Conservation (phyloP, 2,113 vertebrate genomes). For the Pomatostomus ruficeps region DNA sequence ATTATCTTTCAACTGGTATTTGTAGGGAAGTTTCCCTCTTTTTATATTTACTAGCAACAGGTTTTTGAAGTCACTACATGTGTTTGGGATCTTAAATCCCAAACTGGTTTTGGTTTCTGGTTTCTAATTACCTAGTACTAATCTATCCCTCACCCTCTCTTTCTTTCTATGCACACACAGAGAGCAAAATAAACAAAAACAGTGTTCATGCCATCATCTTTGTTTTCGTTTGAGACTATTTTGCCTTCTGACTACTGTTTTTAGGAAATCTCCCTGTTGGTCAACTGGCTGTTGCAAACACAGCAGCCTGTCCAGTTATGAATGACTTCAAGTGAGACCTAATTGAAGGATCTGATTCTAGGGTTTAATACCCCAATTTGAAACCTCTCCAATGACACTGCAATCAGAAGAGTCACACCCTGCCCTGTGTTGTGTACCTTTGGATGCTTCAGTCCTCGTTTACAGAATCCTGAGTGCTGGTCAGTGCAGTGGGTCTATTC, state of each 20-base stretch:
- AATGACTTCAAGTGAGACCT: neutral
- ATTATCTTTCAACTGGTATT: neutral
- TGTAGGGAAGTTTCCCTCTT: neutral
- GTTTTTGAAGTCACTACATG: neutral
- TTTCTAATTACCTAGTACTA: neutral
- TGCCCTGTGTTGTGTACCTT: neutral
- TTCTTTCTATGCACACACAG: neutral
- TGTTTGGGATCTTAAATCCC: neutral
- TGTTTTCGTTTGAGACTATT: neutral
- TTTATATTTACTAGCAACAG: neutral
- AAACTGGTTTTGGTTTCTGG: neutral
- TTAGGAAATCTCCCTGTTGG: neutral
- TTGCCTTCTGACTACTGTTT: neutral
- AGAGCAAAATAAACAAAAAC: neutral
- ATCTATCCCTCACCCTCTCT: neutral
- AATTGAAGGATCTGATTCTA: neutral
- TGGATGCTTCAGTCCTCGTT: rapidly evolving
- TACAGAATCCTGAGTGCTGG: neutral
- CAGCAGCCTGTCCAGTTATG: neutral
- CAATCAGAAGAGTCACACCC: neutral
- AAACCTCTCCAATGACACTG: neutral
- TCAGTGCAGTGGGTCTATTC: neutral
- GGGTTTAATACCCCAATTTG: neutral
- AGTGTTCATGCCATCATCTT: neutral
- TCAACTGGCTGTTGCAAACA: neutral